These are phyloP conservation scores for Pandemis corylana DNA, from an alignment of 2,888 invertebrate genomes.

Conservation along the genomic window DNA sequence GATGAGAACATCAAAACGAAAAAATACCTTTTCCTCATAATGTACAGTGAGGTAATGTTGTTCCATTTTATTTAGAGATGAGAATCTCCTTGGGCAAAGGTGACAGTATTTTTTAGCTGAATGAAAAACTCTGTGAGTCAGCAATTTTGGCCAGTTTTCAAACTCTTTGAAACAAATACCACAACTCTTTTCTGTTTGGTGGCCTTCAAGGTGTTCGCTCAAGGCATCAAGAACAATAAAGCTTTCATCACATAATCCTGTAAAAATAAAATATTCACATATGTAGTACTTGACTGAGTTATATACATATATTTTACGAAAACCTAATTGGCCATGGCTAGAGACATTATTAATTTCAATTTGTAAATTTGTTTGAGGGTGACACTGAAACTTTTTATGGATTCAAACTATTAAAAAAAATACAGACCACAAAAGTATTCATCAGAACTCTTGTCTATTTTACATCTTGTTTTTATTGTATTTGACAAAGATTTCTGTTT, in stretches of 20 bases:
- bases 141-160: slow-evolving; percentile 29
- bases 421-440: slow-evolving; percentile 10
- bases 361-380: too few species aligned
- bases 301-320: too few species aligned
- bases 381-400: too few species aligned
- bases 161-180: slow-evolving; percentile 20
- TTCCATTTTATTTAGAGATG: slow-evolving; percentile 3
- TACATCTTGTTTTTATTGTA: neutral
- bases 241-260: slow-evolving; percentile 30
- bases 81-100: slow-evolving; percentile 19
- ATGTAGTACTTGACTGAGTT: neutral
- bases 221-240: slow-evolving; percentile 7
- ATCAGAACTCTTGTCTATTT: neutral
- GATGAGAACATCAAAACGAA: neutral
- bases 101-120: slow-evolving; percentile 23
- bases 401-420: too few species aligned
- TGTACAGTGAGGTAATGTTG: slow-evolving; percentile 23
- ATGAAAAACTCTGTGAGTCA: slow-evolving; percentile 22
- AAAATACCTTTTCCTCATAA: slow-evolving; percentile 29
- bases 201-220: slow-evolving; percentile 11
- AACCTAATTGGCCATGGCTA: too few species aligned
- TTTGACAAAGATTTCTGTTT: neutral
- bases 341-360: too few species aligned
- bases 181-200: slow-evolving; percentile 8
- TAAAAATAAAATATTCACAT: neutral